Conservation (phyloP, 2,888 invertebrate species). For the Folsomia candida region DNA sequence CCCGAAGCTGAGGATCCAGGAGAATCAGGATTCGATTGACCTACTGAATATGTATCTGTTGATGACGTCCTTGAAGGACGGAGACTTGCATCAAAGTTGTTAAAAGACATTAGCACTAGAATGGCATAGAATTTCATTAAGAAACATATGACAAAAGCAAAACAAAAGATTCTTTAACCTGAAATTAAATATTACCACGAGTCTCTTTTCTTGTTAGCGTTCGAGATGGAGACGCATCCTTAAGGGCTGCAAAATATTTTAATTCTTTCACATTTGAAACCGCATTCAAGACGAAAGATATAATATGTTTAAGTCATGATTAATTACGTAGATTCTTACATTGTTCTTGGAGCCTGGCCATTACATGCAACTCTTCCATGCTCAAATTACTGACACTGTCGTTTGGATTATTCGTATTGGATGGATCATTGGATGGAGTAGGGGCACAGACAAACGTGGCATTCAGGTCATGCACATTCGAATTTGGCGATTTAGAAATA, state of each 20-base stretch:
- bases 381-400: conserved; percentile 30
- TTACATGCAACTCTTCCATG: conserved; percentile 38
- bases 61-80: conserved; percentile 37
- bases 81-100: not conserved
- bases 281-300: not conserved
- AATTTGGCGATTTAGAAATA: not conserved
- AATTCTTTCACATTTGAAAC: not conserved
- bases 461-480: not conserved
- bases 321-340: conserved; percentile 15
- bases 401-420: not conserved
- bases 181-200: conserved; percentile 9
- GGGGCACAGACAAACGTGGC: not conserved
- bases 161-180: not conserved
- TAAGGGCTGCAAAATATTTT: not conserved
- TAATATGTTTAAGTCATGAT: not conserved
- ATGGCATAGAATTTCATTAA: not conserved
- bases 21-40: conserved; percentile 26
- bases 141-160: not conserved
- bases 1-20: conserved; percentile 11
- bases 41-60: conserved; percentile 39
- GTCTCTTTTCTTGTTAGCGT: conserved; percentile 15
- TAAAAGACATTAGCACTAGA: not conserved
- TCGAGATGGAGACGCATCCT: conserved; percentile 1
- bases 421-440: not conserved
- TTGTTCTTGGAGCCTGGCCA: conserved; percentile 24